Evolutionary conservation across 2,888 invertebrate species (phyloP).

Genomic region (Bedellia somnulentella): DNA sequence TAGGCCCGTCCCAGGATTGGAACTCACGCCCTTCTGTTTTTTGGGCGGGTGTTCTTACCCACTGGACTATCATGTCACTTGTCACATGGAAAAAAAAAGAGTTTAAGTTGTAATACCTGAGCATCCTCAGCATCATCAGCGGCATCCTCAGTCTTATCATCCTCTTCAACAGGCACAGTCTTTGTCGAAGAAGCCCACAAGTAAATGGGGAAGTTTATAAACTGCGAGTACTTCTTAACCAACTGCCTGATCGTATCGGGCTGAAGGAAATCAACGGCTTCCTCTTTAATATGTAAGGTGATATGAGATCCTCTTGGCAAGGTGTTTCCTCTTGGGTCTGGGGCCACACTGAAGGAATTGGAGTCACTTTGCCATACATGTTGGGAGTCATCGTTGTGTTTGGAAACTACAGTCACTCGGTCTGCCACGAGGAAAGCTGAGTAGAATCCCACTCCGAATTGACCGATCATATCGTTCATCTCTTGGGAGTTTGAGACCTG

Average conservation of each 20-base stretch:
- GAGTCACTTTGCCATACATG: slow-evolving; percentile 99
- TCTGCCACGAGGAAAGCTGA: slow-evolving; percentile 97
- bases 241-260: slow-evolving; percentile 86
- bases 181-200: slow-evolving; percentile 83
- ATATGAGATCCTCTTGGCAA: slow-evolving; percentile 88
- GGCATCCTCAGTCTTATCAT: slow-evolving; percentile 27
- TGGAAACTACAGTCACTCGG: slow-evolving; percentile 92
- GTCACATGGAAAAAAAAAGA: not conserved
- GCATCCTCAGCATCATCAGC: slow-evolving; percentile 53
- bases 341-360: slow-evolving; percentile 80
- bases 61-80: too few species aligned
- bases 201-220: slow-evolving; percentile 98
- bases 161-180: slow-evolving; percentile 68
- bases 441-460: slow-evolving; percentile 99
- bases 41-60: too few species aligned
- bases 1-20: too few species aligned
- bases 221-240: slow-evolving; percentile 98
- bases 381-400: slow-evolving; percentile 91
- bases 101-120: slow-evolving; percentile 28
- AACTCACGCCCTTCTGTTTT: too few species aligned
- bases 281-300: slow-evolving; percentile 92
- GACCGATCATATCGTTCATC: slow-evolving; percentile 97
- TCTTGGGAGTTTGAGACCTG: slow-evolving; percentile 67
- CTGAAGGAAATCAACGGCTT: slow-evolving; percentile 95
- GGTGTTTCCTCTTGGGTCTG: slow-evolving; percentile 93